Percentiles rank a stretch among this genome's conserved stretches.
These are phyloP conservation scores for Sardinella longiceps DNA, from an alignment of 2,797 vertebrate genomes.

Conservation along the genomic window DNA sequence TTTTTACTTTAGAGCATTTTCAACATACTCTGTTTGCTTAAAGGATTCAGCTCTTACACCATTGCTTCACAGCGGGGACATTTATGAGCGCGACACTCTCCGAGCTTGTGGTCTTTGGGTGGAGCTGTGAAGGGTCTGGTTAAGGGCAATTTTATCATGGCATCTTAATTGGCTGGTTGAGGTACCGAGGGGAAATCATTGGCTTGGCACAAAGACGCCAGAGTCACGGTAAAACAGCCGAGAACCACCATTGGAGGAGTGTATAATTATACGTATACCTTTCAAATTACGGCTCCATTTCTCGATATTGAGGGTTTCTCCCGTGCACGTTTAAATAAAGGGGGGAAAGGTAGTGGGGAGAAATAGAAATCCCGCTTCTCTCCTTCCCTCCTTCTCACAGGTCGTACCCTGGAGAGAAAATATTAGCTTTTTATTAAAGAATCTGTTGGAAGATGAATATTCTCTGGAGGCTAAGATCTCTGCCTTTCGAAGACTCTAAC, in stretches of 20 bases:
- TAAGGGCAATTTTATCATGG: neutral
- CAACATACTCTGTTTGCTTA: neutral
- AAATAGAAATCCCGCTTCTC: neutral
- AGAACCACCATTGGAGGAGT: neutral
- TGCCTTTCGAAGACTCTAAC: neutral
- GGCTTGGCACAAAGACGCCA: neutral
- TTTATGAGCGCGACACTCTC: neutral
- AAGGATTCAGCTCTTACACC: neutral
- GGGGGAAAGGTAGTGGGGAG: neutral
- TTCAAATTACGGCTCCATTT: neutral
- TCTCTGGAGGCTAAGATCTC: neutral
- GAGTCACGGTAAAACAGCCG: neutral
- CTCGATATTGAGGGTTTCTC: neutral
- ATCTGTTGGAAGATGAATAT: neutral
- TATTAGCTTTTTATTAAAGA: conserved; percentile 25
- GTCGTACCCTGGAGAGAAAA: neutral
- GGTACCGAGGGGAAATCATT: neutral
- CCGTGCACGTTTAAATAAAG: neutral
- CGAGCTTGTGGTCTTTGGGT: neutral
- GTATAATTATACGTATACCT: neutral
- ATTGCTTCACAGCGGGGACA: neutral
- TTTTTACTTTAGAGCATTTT: neutral
- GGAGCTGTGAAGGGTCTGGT: neutral
- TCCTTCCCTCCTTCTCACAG: neutral
- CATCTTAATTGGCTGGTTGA: conserved; percentile 9